Base-by-base conservation (phyloP, 1,140 invertebrate genomes). In the Dufourea novaeangliae region DNA sequence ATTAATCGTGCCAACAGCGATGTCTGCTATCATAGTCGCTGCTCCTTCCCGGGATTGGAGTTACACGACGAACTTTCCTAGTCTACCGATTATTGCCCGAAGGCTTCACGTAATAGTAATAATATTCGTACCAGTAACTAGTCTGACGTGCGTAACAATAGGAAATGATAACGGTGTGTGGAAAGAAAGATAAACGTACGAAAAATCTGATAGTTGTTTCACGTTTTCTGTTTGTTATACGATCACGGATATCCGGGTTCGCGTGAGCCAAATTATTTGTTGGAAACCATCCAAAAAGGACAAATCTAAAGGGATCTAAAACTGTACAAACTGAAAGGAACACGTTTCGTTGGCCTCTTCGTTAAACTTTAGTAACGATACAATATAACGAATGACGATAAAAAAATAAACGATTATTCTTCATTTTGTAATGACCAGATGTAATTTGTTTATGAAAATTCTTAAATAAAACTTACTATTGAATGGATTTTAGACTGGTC, bases 131-230 rank as follows among this genome's bases (percentile, higher is more conserved):
- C 37, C 29, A 6, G n/a, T n/a, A 50, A 62, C 39, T 41, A 32
- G 20, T 14, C 29, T 64, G 44, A 64, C 34, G 29, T 54, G 20
- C 25, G 37, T 52, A 37, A 64, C 22, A 52, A 64, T 29, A 34
- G 12, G 4, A 37, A 27, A 50, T 20, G 29, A 63, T 63, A 50
- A 22, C 27, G 61, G n/a, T 52, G 14, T 64, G 39, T 62, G 25
- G 22, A 5, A 3, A 2, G 12, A 7, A 64, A 64, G 32, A 64
- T 64, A 73, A 64, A 64, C 32, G 29, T 14, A 54, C 6, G 37
- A 32, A 37, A 37, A 50, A 27, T 50, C 17, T 25, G 57, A 52
- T 62, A 72, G 39, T 63, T 63, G 70, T 50, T 72, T 50, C 61
- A 27, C 44, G 44, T 73, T 64, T 73, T 39, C 44, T 17, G 12